A percentile compares a stretch with the other conserved stretches of the same genome.
Conservation (phyloP, 1,140 invertebrate species). For the Zaprionus camerounensis region DNA sequence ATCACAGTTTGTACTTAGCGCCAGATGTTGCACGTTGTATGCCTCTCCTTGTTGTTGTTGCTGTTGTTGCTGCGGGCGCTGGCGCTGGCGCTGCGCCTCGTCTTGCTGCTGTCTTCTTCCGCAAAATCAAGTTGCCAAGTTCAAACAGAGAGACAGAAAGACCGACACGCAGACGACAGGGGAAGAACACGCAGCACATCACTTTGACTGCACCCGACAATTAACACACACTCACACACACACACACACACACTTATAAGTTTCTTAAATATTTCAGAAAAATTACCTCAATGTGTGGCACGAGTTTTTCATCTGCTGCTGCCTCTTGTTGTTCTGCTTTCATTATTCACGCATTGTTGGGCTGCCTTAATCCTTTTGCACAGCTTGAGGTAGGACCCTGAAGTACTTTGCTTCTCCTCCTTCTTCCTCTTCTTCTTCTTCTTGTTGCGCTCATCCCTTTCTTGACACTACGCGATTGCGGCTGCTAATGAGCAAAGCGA, state of each 20-base stretch:
- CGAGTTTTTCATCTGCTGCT: conserved; percentile 12
- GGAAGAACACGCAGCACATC: conserved; percentile 7
- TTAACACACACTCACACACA: conserved; percentile 51
- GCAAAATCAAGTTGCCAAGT: conserved; percentile 80
- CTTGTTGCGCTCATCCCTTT: background rate
- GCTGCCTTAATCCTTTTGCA: conserved; percentile 23
- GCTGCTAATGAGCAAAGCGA: conserved; percentile 57
- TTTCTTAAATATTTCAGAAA: conserved; percentile 71
- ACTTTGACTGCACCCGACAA: conserved; percentile 53
- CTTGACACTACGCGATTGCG: conserved; percentile 23
- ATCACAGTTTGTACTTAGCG: conserved; percentile 81
- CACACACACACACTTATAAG: conserved; percentile 33
- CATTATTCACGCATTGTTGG: conserved; percentile 59
- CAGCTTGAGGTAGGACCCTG: conserved; percentile 33
- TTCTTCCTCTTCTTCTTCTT: background rate
- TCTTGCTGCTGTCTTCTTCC: conserved; percentile 54
- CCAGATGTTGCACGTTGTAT: conserved; percentile 76
- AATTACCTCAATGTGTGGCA: conserved; percentile 72
- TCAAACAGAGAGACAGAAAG: conserved; percentile 49
- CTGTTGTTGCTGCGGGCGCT: conserved; percentile 38
- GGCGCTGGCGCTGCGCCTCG: conserved; percentile 15
- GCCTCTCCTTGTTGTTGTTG: conserved; percentile 17
- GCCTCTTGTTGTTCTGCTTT: conserved; percentile 12
- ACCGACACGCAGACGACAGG: conserved; percentile 11
- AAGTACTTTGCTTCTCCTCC: background rate